These are phyloP conservation scores for Saturnia pavonia DNA, from an alignment of 2,888 invertebrate species.

Conservation along the genomic window DNA sequence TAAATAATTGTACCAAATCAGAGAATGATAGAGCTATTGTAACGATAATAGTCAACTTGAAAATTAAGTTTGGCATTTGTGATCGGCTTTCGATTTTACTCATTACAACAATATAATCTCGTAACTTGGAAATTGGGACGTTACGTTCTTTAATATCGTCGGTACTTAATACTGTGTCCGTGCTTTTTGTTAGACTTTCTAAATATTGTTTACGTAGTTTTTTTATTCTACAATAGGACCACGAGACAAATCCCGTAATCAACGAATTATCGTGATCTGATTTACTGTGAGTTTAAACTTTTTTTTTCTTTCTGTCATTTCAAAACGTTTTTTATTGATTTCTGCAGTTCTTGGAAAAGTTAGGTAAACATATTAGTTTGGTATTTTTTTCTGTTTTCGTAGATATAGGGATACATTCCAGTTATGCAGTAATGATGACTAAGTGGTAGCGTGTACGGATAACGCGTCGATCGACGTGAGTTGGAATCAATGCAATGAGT, in stretches of 20 bases:
- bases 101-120: constrained; percentile 34
- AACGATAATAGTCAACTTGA: constrained; percentile 17
- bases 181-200: constrained; percentile 45
- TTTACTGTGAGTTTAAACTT: constrained; percentile 22
- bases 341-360: constrained; percentile 6
- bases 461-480: too few species aligned
- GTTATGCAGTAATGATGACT: neutral
- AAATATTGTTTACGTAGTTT: constrained; percentile 35
- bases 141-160: constrained; percentile 27
- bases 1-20: constrained; percentile 38
- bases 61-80: constrained; percentile 29
- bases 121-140: constrained; percentile 29
- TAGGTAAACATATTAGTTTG: neutral
- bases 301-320: constrained; percentile 16
- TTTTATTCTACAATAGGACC: constrained; percentile 33
- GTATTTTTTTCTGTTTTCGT: neutral
- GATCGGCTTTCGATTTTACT: constrained; percentile 57
- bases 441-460: too few species aligned
- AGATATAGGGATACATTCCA: neutral
- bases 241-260: constrained; percentile 29
- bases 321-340: neutral
- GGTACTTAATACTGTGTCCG: constrained; percentile 28
- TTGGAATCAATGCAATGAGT: too few species aligned
- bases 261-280: constrained; percentile 31
- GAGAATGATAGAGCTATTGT: constrained; percentile 26